Conservation (phyloP, 2,797 vertebrate genomes). For the Anguilla anguilla region DNA sequence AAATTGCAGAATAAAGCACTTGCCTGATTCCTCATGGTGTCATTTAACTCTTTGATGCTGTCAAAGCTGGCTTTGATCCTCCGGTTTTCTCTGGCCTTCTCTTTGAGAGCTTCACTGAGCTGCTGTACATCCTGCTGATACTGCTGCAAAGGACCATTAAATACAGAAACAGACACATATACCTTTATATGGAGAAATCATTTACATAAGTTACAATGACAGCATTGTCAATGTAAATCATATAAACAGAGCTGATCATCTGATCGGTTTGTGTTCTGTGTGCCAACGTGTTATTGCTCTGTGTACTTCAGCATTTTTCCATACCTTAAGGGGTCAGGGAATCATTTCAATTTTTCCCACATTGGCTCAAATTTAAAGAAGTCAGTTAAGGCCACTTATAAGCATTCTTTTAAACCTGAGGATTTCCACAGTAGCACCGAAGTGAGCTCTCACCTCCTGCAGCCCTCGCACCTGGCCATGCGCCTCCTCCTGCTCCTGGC, state of each 20-base stretch:
- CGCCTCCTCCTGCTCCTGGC: slow-evolving; percentile 74
- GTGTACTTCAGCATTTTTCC: no score
- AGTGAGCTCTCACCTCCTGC: slow-evolving; percentile 57
- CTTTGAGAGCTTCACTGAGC: slow-evolving; percentile 77
- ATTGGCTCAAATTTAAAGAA: neutral
- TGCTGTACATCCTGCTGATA: slow-evolving; percentile 73
- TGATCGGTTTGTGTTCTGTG: neutral
- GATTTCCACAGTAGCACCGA: no score
- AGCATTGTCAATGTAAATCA: neutral
- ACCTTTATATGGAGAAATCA: neutral
- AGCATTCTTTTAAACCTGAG: neutral
- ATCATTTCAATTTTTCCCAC: neutral
- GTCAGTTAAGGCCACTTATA: neutral
- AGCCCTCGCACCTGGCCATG: slow-evolving; percentile 45
- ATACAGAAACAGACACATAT: neutral
- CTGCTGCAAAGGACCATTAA: slow-evolving; percentile 66
- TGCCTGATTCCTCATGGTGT: slow-evolving; percentile 85
- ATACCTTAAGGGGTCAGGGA: neutral
- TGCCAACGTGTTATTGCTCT: neutral
- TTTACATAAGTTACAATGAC: neutral
- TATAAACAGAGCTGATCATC: neutral
- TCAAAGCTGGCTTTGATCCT: slow-evolving; percentile 84
- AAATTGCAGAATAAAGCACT: slow-evolving; percentile 26
- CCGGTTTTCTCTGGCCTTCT: slow-evolving; percentile 82
- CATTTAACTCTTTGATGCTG: slow-evolving; percentile 82